Percentiles rank a stretch among this genome's conserved stretches.
Evolutionary conservation across 2,888 invertebrate species (phyloP).

Genomic region (Lymantria monacha): DNA sequence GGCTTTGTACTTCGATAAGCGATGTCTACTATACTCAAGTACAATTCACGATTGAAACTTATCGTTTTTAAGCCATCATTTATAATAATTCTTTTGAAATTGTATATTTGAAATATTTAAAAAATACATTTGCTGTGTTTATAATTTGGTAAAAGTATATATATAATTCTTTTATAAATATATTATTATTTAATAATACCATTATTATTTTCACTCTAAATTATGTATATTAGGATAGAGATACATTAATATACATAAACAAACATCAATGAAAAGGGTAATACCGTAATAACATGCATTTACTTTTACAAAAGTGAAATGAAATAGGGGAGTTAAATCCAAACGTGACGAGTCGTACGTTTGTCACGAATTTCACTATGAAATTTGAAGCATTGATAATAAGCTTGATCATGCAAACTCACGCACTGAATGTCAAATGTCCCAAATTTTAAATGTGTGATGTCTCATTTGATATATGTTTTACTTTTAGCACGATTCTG

Average conservation of each 20-base stretch:
- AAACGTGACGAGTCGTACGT: conserved; percentile 68
- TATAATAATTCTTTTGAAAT: conserved; percentile 24
- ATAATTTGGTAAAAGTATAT: too few species aligned
- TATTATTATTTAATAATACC: too few species aligned
- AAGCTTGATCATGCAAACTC: conserved; percentile 75
- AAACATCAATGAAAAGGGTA: conserved; percentile 18
- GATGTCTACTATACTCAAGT: conserved; percentile 61
- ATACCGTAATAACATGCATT: conserved; percentile 37
- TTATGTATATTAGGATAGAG: too few species aligned
- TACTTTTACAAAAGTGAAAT: conserved; percentile 35
- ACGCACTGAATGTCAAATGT: conserved; percentile 70
- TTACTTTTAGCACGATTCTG: conserved; percentile 18
- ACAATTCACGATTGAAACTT: conserved; percentile 50
- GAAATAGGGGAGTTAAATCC: conserved; percentile 52
- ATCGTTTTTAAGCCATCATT: conserved; percentile 35
- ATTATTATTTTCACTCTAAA: too few species aligned
- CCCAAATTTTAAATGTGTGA: conserved; percentile 61
- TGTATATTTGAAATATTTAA: conserved; percentile 1
- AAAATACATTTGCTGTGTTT: neutral
- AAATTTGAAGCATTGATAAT: conserved; percentile 70
- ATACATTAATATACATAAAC: neutral
- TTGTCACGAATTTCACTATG: conserved; percentile 45
- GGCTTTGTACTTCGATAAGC: conserved; percentile 66
- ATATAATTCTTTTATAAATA: too few species aligned
- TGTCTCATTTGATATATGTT: conserved; percentile 49